These are phyloP conservation scores for Hylaeus volcanicus DNA, from an alignment of 1,140 invertebrate species.

Conservation along the genomic window DNA sequence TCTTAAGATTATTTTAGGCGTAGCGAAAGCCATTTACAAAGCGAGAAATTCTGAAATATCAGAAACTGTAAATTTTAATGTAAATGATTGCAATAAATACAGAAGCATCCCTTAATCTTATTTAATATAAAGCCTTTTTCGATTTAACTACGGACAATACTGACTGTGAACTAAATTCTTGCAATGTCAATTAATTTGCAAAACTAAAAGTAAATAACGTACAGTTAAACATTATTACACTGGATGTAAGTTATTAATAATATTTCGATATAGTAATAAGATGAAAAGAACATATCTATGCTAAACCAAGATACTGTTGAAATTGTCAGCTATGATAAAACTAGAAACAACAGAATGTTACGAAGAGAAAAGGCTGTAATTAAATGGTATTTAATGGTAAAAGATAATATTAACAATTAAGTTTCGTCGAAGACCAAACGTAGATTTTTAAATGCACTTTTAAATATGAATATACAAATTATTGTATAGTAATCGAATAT, in stretches of 20 bases:
- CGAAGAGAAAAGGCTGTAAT: background rate
- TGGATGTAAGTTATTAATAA: background rate
- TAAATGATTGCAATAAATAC: background rate
- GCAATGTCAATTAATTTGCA: background rate
- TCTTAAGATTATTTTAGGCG: background rate
- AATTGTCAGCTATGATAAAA: background rate
- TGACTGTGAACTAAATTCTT: background rate
- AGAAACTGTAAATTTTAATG: background rate
- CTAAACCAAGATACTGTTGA: background rate
- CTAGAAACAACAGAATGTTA: background rate
- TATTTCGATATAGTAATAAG: background rate
- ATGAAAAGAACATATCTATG: background rate
- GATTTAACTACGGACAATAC: background rate
- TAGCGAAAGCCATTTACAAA: background rate
- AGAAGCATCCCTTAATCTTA: background rate
- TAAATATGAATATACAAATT: constrained; percentile 14
- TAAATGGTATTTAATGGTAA: background rate
- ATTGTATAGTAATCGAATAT: constrained; percentile 25
- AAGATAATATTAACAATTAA: background rate
- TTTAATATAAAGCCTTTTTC: background rate
- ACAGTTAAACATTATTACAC: no score
- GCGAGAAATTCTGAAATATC: background rate
- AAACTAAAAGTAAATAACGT: background rate
- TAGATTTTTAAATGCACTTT: background rate
- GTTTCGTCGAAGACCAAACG: background rate